Base-by-base conservation (phyloP, 2,888 invertebrate species). In the Synanthedon myopaeformis region DNA sequence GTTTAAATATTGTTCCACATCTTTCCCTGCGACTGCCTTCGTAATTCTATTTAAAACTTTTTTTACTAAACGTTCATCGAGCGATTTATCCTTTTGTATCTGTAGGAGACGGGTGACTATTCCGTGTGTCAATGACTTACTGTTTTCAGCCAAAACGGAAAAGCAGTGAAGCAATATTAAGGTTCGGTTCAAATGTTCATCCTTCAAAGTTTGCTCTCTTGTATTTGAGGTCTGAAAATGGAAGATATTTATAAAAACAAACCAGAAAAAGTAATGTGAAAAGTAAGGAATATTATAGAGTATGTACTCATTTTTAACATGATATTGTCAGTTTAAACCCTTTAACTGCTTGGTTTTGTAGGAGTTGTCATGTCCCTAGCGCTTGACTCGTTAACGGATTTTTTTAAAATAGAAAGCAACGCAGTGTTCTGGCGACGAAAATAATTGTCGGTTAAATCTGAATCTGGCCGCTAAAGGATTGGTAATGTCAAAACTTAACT, bases 101-200 rank as follows among this genome's bases (percentile, higher is more conserved):
- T 84, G 72, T 13, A 92, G 69, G 14, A 92, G 68, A 42, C 80
- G 72, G 53, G 87, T 81, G 2, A 93, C 66, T 49, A 90, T 85
- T 60, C 80, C 82, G 58, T 88, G 89, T 49, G 90, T 76, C 61
- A 89, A 80, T 4, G 79, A 74, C 42, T 82, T 82, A 61, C 86
- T 90, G 3, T 82, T 75, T 42, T 87, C 81, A 28, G 90, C 87
- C 4, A 92, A 66, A 11, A 88, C 78, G 13, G 85, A 78, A 57
- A 90, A 84, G 41, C 86, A 83, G 52, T 91, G 89, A 14, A 92
- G 73, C 6, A 90, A 86, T 48, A 90, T 90, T 0, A 88, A 76
- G 1, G 90, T 89, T 65, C 91, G 80, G 57, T 90, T 91, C 0
- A 79, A 74, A 1, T 79, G 77, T 73, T 93, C 92, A 63, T 92